These are phyloP conservation scores for Diabrotica balteata DNA, from an alignment of 2,888 invertebrate species.

Conservation along the genomic window DNA sequence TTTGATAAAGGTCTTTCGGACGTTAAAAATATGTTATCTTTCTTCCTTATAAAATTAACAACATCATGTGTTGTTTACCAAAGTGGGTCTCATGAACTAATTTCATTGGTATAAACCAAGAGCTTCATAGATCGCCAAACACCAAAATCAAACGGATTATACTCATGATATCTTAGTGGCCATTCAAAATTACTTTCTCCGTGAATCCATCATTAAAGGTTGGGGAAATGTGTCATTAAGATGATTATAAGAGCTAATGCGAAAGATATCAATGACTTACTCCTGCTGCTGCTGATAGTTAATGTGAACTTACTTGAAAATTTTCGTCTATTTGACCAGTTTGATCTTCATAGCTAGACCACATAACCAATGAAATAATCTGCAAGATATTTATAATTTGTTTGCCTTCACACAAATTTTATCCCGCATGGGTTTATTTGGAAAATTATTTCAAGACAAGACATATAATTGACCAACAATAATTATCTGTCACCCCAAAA, in stretches of 20 bases:
- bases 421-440: too few relatives aligned
- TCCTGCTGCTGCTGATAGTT: too few relatives aligned
- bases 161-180: constrained; percentile 10
- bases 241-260: constrained; percentile 5
- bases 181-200: constrained; percentile 11
- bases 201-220: background rate
- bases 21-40: background rate
- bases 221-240: constrained; percentile 6
- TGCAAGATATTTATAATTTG: too few relatives aligned
- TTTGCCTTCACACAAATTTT: too few relatives aligned
- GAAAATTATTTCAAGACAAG: too few relatives aligned
- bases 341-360: too few relatives aligned
- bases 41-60: background rate
- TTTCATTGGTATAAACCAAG: constrained; percentile 10
- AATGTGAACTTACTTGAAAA: too few relatives aligned
- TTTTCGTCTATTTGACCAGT: too few relatives aligned
- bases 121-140: background rate
- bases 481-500: too few relatives aligned
- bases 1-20: background rate
- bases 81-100: background rate
- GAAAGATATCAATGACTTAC: too few relatives aligned
- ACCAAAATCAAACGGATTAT: constrained; percentile 9
- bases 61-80: background rate
- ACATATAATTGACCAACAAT: too few relatives aligned
- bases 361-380: too few relatives aligned